phyloP scores from a whole-genome alignment of 2,888 invertebrate genomes.

The Drosophila anceps region DNA sequence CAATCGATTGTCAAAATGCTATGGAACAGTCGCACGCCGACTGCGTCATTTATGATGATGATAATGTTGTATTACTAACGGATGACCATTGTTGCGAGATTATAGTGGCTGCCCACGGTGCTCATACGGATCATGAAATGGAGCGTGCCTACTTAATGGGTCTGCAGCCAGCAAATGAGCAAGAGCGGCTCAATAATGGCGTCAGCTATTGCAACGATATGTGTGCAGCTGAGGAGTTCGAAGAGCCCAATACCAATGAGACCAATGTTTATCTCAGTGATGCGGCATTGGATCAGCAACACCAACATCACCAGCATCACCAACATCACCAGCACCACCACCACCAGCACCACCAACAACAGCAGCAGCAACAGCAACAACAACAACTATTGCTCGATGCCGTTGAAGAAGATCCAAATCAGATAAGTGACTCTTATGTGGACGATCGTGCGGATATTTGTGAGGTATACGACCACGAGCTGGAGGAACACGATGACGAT shows the following conservation, averaged over 20 bases:
- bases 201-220: slow-evolving; percentile 25
- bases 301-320: slow-evolving; percentile 11
- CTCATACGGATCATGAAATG: slow-evolving; percentile 42
- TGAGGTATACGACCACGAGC: slow-evolving; percentile 64
- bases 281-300: slow-evolving; percentile 54
- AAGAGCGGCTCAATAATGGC: slow-evolving; percentile 33
- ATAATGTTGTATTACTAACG: slow-evolving; percentile 56
- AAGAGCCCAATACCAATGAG: slow-evolving; percentile 16
- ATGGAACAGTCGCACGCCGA: slow-evolving; percentile 19
- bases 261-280: slow-evolving; percentile 68
- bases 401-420: slow-evolving; percentile 50
- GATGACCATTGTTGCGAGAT: slow-evolving; percentile 69
- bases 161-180: slow-evolving; percentile 16
- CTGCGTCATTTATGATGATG: slow-evolving; percentile 68
- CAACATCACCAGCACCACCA: slow-evolving; percentile 35
- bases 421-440: slow-evolving; percentile 45
- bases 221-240: slow-evolving; percentile 31
- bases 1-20: slow-evolving; percentile 22
- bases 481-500: slow-evolving; percentile 69
- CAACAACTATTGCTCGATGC: slow-evolving; percentile 44
- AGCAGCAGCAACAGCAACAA: slow-evolving; percentile 28
- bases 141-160: slow-evolving; percentile 52
- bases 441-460: slow-evolving; percentile 67
- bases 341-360: neutral
- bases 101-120: slow-evolving; percentile 52